These are phyloP conservation scores for Hypsibius dujardini DNA, from an alignment of 1,140 invertebrate species.

Conservation along the genomic window DNA sequence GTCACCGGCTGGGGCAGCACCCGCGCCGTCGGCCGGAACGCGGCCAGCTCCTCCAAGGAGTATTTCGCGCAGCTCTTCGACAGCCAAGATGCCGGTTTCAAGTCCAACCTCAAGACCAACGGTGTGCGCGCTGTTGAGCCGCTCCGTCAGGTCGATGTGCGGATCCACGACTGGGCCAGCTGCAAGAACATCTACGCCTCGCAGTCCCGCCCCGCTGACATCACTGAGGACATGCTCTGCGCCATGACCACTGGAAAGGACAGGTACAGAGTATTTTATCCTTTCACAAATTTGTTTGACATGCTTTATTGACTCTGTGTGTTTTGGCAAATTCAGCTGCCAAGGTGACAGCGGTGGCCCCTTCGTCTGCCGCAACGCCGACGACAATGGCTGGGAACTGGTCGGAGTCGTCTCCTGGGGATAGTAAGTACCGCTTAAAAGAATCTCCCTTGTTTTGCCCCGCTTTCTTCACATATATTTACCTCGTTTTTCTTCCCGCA, in stretches of 20 bases:
- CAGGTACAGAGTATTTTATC: too few relatives aligned
- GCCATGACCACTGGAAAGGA: background rate
- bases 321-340: background rate
- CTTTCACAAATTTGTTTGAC: too few relatives aligned
- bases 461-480: too few relatives aligned
- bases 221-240: background rate
- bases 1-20: background rate
- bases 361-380: conserved; percentile 52
- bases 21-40: background rate
- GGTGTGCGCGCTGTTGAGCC: background rate
- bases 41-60: background rate
- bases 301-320: too few relatives aligned
- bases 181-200: background rate
- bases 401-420: conserved; percentile 82
- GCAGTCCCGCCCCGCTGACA: background rate
- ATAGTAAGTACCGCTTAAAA: background rate
- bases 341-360: conserved; percentile 73
- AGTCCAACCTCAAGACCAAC: background rate
- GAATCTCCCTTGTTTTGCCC: background rate
- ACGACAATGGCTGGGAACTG: conserved; percentile 63
- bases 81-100: background rate
- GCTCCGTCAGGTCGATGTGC: background rate
- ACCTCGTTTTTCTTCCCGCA: too few relatives aligned
- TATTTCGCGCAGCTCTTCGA: background rate
- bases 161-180: background rate